A percentile compares a stretch with the other conserved stretches of the same genome.
phyloP scores from a whole-genome alignment of 2,113 vertebrate species.

The Equus przewalskii region DNA sequence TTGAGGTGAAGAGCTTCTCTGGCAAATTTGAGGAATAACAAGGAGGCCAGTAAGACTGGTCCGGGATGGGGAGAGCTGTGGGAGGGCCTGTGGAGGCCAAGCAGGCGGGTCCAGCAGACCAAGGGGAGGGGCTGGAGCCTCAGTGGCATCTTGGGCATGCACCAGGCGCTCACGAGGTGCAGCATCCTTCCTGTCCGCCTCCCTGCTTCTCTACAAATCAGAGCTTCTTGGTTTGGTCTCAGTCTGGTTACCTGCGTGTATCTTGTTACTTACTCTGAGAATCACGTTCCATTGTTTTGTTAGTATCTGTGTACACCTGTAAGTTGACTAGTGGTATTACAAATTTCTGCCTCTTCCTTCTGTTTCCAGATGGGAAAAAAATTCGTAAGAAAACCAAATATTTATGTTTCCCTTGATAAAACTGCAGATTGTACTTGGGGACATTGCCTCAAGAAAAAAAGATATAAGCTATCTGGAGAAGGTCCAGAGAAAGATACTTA shows the following conservation, averaged over 20 bases:
- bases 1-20: not conserved
- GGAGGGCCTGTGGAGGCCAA: not conserved
- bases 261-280: not conserved
- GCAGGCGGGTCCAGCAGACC: not conserved
- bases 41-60: not conserved
- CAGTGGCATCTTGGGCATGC: not conserved
- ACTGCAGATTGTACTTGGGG: not conserved
- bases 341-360: not conserved
- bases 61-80: too few species aligned
- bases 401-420: not conserved
- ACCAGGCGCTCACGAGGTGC: not conserved
- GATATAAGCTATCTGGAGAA: not conserved
- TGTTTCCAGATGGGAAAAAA: not conserved
- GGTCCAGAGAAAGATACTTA: not conserved
- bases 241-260: not conserved
- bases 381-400: not conserved
- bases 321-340: not conserved
- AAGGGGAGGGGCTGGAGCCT: not conserved
- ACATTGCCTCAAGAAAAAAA: not conserved
- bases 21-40: not conserved
- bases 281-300: not conserved
- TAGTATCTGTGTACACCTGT: not conserved
- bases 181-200: not conserved
- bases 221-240: not conserved
- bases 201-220: too few species aligned